Evolutionary conservation across 92 coral and sea anemone genomes (phyloP).

Genomic region (Muricea muricata): DNA sequence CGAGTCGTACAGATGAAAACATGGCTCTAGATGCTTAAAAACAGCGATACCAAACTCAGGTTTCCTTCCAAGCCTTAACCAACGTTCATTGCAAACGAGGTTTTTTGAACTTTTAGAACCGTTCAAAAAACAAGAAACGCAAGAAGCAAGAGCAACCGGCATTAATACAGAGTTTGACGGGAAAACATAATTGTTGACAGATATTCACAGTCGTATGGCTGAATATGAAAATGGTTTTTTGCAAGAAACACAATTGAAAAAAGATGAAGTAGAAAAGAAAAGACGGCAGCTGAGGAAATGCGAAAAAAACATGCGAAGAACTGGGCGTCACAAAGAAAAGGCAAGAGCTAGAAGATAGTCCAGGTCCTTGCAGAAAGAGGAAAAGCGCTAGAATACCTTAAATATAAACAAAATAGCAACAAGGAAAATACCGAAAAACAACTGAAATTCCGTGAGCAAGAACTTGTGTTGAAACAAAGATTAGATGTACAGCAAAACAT

Average conservation of each 20-base stretch:
- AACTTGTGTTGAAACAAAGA: neutral
- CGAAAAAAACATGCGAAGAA: neutral
- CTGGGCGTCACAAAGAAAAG: neutral
- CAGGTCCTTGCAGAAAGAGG: neutral
- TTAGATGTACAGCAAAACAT: neutral
- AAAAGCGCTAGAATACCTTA: neutral
- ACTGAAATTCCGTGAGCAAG: neutral
- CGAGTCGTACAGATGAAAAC: neutral
- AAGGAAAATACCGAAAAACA: neutral
- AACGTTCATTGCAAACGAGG: neutral
- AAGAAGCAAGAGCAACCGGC: constrained; percentile 13
- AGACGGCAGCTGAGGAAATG: neutral
- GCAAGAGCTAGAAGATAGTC: neutral
- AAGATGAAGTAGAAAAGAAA: neutral
- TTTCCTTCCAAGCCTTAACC: neutral
- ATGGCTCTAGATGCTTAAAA: neutral
- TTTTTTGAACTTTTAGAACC: neutral
- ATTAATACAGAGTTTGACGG: neutral
- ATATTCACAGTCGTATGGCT: neutral
- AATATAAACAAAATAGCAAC: neutral
- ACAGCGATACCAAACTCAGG: neutral
- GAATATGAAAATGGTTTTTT: neutral
- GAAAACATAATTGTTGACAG: neutral
- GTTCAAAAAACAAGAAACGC: neutral
- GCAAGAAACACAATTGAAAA: neutral